These are phyloP conservation scores for Oxyruncus cristatus DNA, from an alignment of 2,113 vertebrate genomes.

Conservation along the genomic window DNA sequence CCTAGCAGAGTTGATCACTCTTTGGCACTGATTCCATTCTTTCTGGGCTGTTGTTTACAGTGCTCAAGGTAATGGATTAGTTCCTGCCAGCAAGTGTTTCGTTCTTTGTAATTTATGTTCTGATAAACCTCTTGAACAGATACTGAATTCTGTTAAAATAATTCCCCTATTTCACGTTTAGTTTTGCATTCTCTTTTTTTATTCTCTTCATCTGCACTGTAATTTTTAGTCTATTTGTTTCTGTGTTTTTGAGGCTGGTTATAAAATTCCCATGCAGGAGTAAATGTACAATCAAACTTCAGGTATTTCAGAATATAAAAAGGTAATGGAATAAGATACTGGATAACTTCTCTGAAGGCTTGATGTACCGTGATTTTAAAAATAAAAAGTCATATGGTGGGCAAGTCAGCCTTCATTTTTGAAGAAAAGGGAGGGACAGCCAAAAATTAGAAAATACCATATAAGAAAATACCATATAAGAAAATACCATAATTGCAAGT, in stretches of 20 bases:
- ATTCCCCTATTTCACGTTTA: background rate
- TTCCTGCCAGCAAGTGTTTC: background rate
- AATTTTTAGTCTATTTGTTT: background rate
- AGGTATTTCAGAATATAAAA: background rate
- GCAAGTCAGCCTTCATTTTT: background rate
- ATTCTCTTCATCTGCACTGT: background rate
- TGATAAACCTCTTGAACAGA: background rate
- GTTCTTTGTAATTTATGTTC: conserved; percentile 19
- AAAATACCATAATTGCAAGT: background rate
- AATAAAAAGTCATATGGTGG: background rate
- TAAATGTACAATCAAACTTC: background rate
- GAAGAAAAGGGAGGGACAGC: background rate
- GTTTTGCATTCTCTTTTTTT: background rate
- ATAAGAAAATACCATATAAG: background rate
- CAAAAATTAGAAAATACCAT: background rate
- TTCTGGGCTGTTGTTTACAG: background rate
- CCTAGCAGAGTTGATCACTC: background rate
- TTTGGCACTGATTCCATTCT: background rate
- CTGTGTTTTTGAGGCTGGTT: background rate
- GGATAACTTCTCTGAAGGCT: background rate
- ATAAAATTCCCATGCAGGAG: background rate
- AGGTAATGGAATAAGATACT: background rate
- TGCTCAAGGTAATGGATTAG: background rate
- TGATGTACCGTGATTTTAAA: background rate
- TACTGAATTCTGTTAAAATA: background rate